Evolutionary conservation across 2,888 invertebrate genomes (phyloP), one percentile per base, ranked within the genome.

Genomic region (Macrosoma leucophasiata): DNA sequence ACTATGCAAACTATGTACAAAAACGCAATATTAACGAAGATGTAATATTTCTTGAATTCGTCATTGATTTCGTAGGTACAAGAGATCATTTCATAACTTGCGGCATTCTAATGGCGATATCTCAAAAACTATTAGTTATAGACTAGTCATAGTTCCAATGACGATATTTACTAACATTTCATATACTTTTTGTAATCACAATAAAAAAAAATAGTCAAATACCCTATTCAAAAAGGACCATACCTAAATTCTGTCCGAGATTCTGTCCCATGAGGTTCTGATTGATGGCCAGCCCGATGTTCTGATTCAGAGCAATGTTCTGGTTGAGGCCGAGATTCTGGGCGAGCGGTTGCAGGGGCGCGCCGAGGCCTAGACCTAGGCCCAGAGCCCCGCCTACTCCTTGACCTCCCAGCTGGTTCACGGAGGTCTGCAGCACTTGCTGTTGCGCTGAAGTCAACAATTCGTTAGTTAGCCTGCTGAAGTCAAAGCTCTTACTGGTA

Each of bases 221-320:
- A 4, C 21, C 21, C 3, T 21, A 4, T 17, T 7, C 17, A 17
- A 17, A 17, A 4, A 17, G 17, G 4, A 17, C 4, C 8, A 7
- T 41, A 71, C 77, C 72, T 48, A 79, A 55, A 42, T 78, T 78
- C 43, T 77, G 74, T 35, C 66, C 64, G 41, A 77, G 51, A 50
- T 74, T 77, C 55, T 78, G 76, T 7, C 67, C 63, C 62, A 77
- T 75, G 11, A 76, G 59, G 48, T 75, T 74, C 57, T 77, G 79
- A 35, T 73, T 71, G n/a, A n/a, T n/a, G n/a, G n/a, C n/a, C 48
- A 75, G 67, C 3, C 55, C 64, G 28, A 74, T 38, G 50, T 68
- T 74, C 46, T 73, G 69, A 9, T 53, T 42, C 20, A 62, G 58
- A 25, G 52, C 61, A n/a, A 74, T 59, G 47, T 58, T 60, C 33